Conservation (phyloP, 2,113 vertebrate genomes). For the Taurulus bubalis region DNA sequence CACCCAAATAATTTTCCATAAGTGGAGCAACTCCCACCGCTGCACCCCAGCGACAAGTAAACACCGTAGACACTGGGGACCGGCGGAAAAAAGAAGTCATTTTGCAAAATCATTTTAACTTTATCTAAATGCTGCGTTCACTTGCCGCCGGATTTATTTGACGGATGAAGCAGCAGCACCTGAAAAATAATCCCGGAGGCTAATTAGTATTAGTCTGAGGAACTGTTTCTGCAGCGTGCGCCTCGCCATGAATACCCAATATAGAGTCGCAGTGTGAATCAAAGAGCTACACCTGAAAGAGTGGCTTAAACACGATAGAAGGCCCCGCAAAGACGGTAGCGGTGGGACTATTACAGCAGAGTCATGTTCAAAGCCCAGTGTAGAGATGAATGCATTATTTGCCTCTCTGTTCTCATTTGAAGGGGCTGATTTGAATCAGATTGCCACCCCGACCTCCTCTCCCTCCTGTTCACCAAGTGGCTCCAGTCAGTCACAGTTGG, state of each 20-base stretch:
- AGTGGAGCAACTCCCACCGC: constrained; percentile 74
- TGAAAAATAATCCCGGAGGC: constrained; percentile 71
- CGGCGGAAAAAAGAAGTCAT: constrained; percentile 48
- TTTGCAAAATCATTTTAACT: constrained; percentile 79
- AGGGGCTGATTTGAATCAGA: constrained; percentile 56
- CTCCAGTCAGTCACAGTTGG: constrained; percentile 46
- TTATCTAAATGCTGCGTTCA: constrained; percentile 79
- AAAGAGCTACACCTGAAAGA: constrained; percentile 61
- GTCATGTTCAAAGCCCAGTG: constrained; percentile 44
- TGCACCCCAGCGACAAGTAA: constrained; percentile 52
- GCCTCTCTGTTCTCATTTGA: constrained; percentile 49
- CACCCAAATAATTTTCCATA: constrained; percentile 70
- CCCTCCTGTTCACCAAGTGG: constrained; percentile 25
- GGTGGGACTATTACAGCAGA: constrained; percentile 41
- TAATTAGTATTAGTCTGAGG: constrained; percentile 74
- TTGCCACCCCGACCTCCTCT: not conserved
- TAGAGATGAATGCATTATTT: constrained; percentile 55
- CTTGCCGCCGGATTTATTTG: constrained; percentile 70
- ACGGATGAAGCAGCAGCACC: constrained; percentile 77
- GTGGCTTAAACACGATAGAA: constrained; percentile 43
- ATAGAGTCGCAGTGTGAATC: constrained; percentile 54
- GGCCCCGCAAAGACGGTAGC: constrained; percentile 32
- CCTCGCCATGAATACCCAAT: constrained; percentile 41
- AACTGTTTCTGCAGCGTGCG: constrained; percentile 36
- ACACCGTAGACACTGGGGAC: constrained; percentile 66